Base-by-base conservation (phyloP, 2,797 vertebrate species). In the Champsocephalus esox region DNA sequence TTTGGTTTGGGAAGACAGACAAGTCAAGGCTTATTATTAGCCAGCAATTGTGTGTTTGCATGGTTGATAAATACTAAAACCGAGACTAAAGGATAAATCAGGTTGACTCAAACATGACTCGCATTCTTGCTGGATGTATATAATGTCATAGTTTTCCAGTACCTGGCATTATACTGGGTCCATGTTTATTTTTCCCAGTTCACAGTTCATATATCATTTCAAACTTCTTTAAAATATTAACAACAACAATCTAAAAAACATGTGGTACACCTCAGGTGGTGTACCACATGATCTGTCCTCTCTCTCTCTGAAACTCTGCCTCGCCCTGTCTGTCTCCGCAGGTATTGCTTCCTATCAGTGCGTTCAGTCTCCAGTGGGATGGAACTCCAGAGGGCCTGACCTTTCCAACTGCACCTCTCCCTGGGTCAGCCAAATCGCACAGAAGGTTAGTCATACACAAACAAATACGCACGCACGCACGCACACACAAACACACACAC, bases 371-470 rank as follows among this genome's bases (percentile, higher is more conserved):
- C 92, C 97, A 45, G 96, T 97, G 75, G 92, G 95, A 13, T 98
- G 97, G 97, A 97, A 95, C 85, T 94, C 96, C 65, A 94, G 95
- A 83, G 97, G 97, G 51, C 97, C 97, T 52, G 97, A 98, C 90
- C 96, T 98, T 83, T 98, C 97, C 87, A 98, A 98, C 92, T 98
- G 97, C 87, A 98, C 97, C 63, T 98, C 97, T 70, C 96, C 97
- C 43, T 97, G 97, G 97, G 97, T 98, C 93, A 98, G 96, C 92
- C 97, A 98, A 91, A 96, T 98, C 58, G 96, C 97, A 66, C 97
- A 98, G 87, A 97, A 97, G 97, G 97, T 98, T 92, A 81, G 92
- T 87, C 63, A 41, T n/a, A 64, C 68, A 59, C 71, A 75, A 12
- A 67, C 56, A 63, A 50, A 24, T 24, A 24, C 24, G 3, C 24